Base-by-base conservation (phyloP, 2,888 invertebrate genomes). In the Dolomedes plantarius region DNA sequence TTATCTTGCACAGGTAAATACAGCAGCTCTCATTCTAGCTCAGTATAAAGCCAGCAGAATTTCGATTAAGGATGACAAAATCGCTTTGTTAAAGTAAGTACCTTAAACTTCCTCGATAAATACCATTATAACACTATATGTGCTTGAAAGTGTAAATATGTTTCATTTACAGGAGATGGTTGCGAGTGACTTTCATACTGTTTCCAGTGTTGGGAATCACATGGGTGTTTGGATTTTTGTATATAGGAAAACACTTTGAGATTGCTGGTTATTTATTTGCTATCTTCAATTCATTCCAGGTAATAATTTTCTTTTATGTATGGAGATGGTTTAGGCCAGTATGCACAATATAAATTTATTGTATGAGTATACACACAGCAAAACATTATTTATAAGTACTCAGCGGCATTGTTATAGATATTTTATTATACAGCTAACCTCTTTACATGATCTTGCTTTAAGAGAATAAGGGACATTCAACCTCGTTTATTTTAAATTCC, bases 201-300 rank as follows among this genome's bases (percentile, higher is more conserved):
- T 82, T 88, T 64, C 87, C 88, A 11, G 69, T 89, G 0, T 64
- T 89, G 31, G 89, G 89, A 11, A 69, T 89, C 11, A 89, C 89
- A 16, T 89, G 89, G 89, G 67, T 88, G 13, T 81, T 89, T 75
- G 89, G 88, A 62, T 79, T 89, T 13, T 39, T 89, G n/a, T 89
- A 88, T 19, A 73, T 89, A 5, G 87, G 85, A 27, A 65, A 87
- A 46, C 72, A 62, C 29, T 73, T 71, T 64, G 68, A 68, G 32
- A 73, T 75, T 0, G 80, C 77, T 28, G 88, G 88, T 0, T 89
- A 89, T 50, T 23, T 89, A 0, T 89, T 89, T 75, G 86, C 88
- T 1, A 50, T 88, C 16, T 62, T 89, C 1, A 89, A 89, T 28
- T 87, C 88, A 6, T 76, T 89, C 1, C 89, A 89, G 88, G 89